Percentiles rank a stretch among this genome's conserved stretches.
Evolutionary conservation across 2,797 vertebrate genomes (phyloP).

Genomic region (Channallabes apus): DNA sequence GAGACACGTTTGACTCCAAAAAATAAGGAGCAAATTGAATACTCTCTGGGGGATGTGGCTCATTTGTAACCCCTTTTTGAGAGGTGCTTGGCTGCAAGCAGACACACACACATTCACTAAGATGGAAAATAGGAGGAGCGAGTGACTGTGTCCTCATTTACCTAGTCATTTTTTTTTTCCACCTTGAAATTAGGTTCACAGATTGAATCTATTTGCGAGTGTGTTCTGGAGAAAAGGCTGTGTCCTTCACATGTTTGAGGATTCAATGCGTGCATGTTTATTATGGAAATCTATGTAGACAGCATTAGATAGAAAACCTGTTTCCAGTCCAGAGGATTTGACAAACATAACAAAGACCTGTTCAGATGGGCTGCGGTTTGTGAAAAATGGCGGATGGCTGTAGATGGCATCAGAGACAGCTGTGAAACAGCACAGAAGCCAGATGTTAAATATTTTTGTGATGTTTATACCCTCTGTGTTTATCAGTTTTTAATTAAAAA

Average conservation of each 20-base stretch:
- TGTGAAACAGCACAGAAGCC: slow-evolving; percentile 46
- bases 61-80: slow-evolving; percentile 71
- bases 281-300: slow-evolving; percentile 52
- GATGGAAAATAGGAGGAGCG: slow-evolving; percentile 32
- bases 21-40: slow-evolving; percentile 69
- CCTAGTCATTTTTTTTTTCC: slow-evolving; percentile 46
- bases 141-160: slow-evolving; percentile 46
- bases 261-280: slow-evolving; percentile 43
- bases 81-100: slow-evolving; percentile 39
- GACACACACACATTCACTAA: slow-evolving; percentile 52
- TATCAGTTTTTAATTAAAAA: slow-evolving; percentile 49
- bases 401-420: slow-evolving; percentile 28
- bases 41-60: slow-evolving; percentile 66
- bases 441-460: slow-evolving; percentile 71
- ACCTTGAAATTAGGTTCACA: slow-evolving; percentile 57
- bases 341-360: slow-evolving; percentile 45
- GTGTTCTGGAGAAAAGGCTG: slow-evolving; percentile 36
- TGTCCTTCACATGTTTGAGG: slow-evolving; percentile 49
- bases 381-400: slow-evolving; percentile 7
- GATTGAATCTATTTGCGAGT: slow-evolving; percentile 51
- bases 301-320: slow-evolving; percentile 43
- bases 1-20: slow-evolving; percentile 80
- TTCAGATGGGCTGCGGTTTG: slow-evolving; percentile 40
- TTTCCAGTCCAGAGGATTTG: slow-evolving; percentile 47
- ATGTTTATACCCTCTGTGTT: slow-evolving; percentile 54